phyloP scores from a whole-genome alignment of 2,888 invertebrate species.

The Meteorus cinctellus region DNA sequence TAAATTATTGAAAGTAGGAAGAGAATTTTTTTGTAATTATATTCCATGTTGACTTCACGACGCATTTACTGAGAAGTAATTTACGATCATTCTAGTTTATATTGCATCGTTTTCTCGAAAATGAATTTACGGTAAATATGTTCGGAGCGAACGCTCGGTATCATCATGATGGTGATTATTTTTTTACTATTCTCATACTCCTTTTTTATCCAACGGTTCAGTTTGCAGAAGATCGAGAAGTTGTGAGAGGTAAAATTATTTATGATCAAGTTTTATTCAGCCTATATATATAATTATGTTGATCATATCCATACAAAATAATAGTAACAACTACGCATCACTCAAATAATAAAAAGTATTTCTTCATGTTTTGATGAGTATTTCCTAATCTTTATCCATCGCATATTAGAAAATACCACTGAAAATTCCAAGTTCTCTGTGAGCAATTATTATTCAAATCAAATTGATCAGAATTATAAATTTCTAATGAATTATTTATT shows the following conservation, averaged over 20 bases:
- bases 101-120: not conserved
- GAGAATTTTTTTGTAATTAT: not conserved
- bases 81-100: not conserved
- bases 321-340: not conserved
- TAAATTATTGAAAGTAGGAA: not conserved
- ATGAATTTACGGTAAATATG: not conserved
- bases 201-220: not conserved
- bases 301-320: not conserved
- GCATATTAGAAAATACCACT: not conserved
- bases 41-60: not conserved
- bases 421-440: not conserved
- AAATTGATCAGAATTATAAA: not conserved
- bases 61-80: not conserved
- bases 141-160: not conserved
- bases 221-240: not conserved
- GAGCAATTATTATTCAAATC: not conserved
- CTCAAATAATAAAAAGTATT: not conserved
- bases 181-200: not conserved
- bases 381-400: not conserved
- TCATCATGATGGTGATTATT: not conserved
- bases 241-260: slow-evolving; percentile 4
- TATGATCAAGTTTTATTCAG: not conserved
- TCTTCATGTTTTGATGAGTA: not conserved
- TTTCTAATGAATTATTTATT: not conserved
- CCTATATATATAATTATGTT: not conserved